These are phyloP conservation scores for Hormaphis cornu DNA, from an alignment of 1,140 invertebrate genomes.

Conservation along the genomic window DNA sequence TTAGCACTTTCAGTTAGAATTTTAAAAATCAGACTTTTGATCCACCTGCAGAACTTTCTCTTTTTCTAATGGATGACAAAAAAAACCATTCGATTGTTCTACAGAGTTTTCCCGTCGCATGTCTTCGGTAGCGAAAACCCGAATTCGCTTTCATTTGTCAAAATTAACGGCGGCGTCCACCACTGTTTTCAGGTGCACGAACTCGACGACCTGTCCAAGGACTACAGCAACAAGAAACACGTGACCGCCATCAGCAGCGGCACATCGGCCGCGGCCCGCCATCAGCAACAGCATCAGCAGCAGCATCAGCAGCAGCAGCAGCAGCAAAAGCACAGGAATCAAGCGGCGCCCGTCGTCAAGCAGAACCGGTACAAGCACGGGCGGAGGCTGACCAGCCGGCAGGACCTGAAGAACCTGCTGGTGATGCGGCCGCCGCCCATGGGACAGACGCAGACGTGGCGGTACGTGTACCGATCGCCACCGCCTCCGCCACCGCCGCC, in stretches of 20 bases:
- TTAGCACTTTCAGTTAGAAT: no score
- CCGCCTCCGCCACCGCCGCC: no score
- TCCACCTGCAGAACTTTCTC: no score
- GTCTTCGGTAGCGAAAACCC: no score
- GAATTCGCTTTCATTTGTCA: no score
- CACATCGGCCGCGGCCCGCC: background rate
- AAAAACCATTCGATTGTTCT: no score
- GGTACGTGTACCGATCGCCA: background rate
- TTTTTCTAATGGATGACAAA: no score
- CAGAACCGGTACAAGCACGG: background rate
- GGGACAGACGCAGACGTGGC: conserved; percentile 32
- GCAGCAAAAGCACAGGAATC: background rate
- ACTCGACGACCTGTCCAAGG: conserved; percentile 2
- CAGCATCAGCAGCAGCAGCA: background rate
- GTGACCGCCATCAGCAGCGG: background rate
- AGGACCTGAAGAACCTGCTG: conserved; percentile 21
- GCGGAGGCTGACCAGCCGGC: conserved; percentile 4
- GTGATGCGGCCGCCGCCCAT: conserved; percentile 29
- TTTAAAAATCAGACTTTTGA: no score
- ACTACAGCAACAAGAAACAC: conserved; percentile 8
- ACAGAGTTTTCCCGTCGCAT: no score
- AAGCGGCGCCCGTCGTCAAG: background rate
- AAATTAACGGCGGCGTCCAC: background rate
- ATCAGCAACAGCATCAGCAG: background rate
- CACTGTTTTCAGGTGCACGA: conserved; percentile 5